Evolutionary conservation across 2,113 vertebrate species (phyloP).

Genomic region (Fulmarus glacialis): DNA sequence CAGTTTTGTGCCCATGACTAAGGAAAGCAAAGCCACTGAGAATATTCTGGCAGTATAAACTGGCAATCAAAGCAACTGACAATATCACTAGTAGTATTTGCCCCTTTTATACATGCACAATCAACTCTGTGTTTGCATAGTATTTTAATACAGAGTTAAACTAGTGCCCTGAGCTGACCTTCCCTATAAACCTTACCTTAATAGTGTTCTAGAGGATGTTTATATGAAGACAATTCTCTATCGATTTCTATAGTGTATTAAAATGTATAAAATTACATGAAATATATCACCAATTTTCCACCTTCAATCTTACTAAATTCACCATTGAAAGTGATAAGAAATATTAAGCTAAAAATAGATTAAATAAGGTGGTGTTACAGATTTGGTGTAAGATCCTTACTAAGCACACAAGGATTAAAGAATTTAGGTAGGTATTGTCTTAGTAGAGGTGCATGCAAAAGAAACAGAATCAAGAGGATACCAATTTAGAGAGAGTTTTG

Average conservation of each 20-base stretch:
- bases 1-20: neutral
- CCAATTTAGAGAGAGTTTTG: neutral
- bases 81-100: neutral
- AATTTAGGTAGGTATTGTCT: neutral
- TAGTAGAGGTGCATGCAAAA: neutral
- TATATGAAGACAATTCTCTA: neutral
- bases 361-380: neutral
- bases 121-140: neutral
- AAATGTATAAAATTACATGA: neutral
- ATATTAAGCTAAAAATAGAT: neutral
- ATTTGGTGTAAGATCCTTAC: neutral
- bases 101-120: neutral
- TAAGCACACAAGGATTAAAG: neutral
- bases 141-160: neutral
- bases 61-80: neutral
- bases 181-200: neutral
- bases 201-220: neutral
- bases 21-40: slow-evolving; percentile 21
- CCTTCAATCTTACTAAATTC: neutral
- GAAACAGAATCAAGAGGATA: neutral
- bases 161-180: neutral
- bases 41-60: neutral
- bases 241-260: neutral
- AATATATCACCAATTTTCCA: neutral
- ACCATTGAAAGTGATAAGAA: neutral